phyloP scores from a whole-genome alignment of 1,140 invertebrate genomes.

The Leptoteleia sp. region DNA sequence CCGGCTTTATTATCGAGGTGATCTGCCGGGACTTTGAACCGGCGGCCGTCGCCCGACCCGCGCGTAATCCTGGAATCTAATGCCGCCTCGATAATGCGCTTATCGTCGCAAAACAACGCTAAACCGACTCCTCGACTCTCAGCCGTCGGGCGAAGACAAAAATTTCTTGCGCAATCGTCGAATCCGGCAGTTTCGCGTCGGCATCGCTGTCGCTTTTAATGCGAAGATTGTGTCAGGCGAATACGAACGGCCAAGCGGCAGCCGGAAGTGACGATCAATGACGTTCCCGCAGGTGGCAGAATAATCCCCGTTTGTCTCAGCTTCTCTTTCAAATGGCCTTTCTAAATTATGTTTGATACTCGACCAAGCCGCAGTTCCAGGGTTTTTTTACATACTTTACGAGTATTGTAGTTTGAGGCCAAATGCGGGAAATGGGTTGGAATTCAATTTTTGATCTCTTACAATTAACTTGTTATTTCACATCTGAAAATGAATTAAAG shows the following conservation, averaged over 20 bases:
- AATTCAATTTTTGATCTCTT: too few species aligned
- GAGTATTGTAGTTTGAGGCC: too few species aligned
- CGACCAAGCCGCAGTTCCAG: too few species aligned
- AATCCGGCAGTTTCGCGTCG: not conserved
- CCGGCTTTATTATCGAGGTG: conserved; percentile 62
- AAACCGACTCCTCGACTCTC: conserved; percentile 29
- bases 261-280: not conserved
- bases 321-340: too few species aligned
- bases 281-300: too few species aligned
- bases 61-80: conserved; percentile 55
- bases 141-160: conserved; percentile 14
- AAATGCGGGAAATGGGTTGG: too few species aligned
- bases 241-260: not conserved
- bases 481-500: too few species aligned
- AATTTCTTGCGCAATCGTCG: conserved; percentile 12
- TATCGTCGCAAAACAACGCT: conserved; percentile 47
- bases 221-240: not conserved
- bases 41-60: conserved; percentile 18
- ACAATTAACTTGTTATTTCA: too few species aligned
- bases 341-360: too few species aligned
- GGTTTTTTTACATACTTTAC: too few species aligned
- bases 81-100: conserved; percentile 47
- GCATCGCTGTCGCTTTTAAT: not conserved
- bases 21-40: conserved; percentile 56
- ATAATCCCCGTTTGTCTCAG: too few species aligned